Conservation (phyloP, 2,888 invertebrate genomes). For the Corbicula japonica region DNA sequence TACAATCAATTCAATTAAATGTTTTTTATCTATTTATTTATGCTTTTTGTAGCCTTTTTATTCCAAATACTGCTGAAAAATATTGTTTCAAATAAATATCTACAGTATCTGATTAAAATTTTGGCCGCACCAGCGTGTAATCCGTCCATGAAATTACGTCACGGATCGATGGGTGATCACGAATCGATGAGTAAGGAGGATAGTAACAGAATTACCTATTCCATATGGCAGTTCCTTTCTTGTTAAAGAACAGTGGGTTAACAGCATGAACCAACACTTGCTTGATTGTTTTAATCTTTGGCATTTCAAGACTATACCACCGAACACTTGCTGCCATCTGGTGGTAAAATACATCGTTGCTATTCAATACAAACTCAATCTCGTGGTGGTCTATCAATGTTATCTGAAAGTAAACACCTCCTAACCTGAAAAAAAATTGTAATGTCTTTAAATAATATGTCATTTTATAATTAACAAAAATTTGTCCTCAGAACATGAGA, state of each 20-base stretch:
- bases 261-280: constrained; percentile 77
- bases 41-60: too few relatives aligned
- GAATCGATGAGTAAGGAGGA: too few relatives aligned
- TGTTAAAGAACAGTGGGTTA: constrained; percentile 83
- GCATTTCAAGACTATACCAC: constrained; percentile 79
- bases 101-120: too few relatives aligned
- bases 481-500: too few relatives aligned
- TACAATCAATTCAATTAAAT: too few relatives aligned
- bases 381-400: constrained; percentile 71
- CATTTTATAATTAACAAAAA: too few relatives aligned
- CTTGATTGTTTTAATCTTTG: constrained; percentile 70
- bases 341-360: constrained; percentile 77
- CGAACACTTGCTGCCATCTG: constrained; percentile 77
- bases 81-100: too few relatives aligned
- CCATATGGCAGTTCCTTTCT: constrained; percentile 72
- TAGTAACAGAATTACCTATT: constrained; percentile 81
- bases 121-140: too few relatives aligned
- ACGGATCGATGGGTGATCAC: too few relatives aligned
- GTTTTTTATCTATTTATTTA: too few relatives aligned
- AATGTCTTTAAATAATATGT: background rate
- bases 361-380: constrained; percentile 65
- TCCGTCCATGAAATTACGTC: too few relatives aligned
- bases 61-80: too few relatives aligned
- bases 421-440: constrained; percentile 62
- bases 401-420: constrained; percentile 77